Percentiles rank a stretch among this genome's conserved stretches.
phyloP scores from a whole-genome alignment of 2,888 invertebrate genomes.

The Gandaritis pyraliata region DNA sequence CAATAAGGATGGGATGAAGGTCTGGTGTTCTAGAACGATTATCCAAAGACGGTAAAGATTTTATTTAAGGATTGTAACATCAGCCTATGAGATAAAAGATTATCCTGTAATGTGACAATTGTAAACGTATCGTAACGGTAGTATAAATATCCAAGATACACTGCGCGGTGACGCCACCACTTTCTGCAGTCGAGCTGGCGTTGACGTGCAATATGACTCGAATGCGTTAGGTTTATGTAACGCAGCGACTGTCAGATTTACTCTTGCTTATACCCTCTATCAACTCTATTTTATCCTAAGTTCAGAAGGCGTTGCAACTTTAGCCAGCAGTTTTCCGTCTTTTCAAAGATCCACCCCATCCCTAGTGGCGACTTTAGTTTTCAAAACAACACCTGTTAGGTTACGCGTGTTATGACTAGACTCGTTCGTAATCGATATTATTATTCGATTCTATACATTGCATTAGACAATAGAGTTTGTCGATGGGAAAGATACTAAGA shows the following conservation, averaged over 20 bases:
- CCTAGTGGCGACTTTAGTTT: slow-evolving; percentile 30
- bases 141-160: no score
- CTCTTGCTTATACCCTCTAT: no score
- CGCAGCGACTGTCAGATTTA: no score
- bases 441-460: slow-evolving; percentile 18
- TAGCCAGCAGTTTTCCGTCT: background rate
- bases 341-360: slow-evolving; percentile 15
- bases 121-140: no score
- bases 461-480: slow-evolving; percentile 28
- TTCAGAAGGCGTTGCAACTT: no score
- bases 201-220: no score
- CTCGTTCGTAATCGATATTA: slow-evolving; percentile 27
- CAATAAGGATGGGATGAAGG: slow-evolving; percentile 21
- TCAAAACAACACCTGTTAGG: slow-evolving; percentile 38
- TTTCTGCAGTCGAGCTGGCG: no score
- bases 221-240: no score
- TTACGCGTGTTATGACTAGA: slow-evolving; percentile 40
- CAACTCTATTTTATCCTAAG: no score
- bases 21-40: background rate
- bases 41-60: background rate
- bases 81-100: no score
- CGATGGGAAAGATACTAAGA: slow-evolving; percentile 23
- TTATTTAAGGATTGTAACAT: background rate
- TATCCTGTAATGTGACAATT: no score
- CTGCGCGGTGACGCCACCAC: no score